Evolutionary conservation across 2,797 vertebrate species (phyloP), one percentile per base, ranked within the genome.

Genomic region (Pagetopsis macropterus): DNA sequence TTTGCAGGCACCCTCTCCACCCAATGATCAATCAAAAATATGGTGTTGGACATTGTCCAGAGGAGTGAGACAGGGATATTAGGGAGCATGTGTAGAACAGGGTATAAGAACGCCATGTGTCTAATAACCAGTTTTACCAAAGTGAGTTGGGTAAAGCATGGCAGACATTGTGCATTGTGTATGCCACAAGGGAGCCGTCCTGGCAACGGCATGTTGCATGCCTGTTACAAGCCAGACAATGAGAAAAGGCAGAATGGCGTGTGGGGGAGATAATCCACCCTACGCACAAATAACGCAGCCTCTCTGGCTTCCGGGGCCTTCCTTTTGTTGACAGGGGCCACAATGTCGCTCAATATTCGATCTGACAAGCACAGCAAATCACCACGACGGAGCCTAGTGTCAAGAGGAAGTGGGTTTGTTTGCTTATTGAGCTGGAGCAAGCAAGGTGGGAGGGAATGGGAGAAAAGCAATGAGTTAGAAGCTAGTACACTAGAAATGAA

Each of bases 331-430:
- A 90, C 89, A 85, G 86, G 81, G 84, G 78, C 82, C 80, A 84
- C 87, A 69, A 63, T 88, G 85, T 90, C 70, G 70, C 84, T 92
- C 90, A 79, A 89, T 88, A 92, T 88, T 85, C 88, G 80, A 92
- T 88, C 89, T 77, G 92, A 94, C 91, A 93, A 92, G 87, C 90
- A 86, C 73, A 75, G 90, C 91, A 88, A 94, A 93, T 91, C 90
- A 86, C 85, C 78, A 75, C 81, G 69, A 89, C 91, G 45, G 73
- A 85, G 83, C 77, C 2, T 74, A 58, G 77, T 87, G 88, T 90
- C 80, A 83, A 73, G 79, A 88, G 88, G 89, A 92, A 91, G 86
- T 78, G 80, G 71, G 77, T 85, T 87, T 91, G 87, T 92, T 92
- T 90, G 90, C 82, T 89, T 85, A 90, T 87, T 89, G 87, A 89